These are phyloP conservation scores for Plectrocnemia conspersa DNA, from an alignment of 1,140 invertebrate species.

Conservation along the genomic window DNA sequence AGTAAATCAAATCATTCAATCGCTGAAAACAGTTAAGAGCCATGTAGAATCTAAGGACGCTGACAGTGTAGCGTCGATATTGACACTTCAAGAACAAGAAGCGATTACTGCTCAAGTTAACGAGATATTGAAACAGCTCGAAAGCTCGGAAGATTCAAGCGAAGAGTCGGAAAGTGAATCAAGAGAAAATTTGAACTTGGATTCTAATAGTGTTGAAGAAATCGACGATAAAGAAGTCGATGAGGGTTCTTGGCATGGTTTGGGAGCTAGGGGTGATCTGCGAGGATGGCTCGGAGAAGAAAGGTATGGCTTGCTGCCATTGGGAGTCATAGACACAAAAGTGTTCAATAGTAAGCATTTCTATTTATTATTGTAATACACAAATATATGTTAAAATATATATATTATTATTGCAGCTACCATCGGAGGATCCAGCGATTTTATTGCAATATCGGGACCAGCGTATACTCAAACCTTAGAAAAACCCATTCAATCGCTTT, in stretches of 20 bases:
- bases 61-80: slow-evolving; percentile 29
- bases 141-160: slow-evolving; percentile 17
- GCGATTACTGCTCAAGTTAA: slow-evolving; percentile 30
- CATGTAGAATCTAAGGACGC: slow-evolving; percentile 28
- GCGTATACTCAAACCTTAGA: slow-evolving; percentile 38
- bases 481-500: slow-evolving; percentile 27
- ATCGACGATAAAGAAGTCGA: slow-evolving; percentile 39
- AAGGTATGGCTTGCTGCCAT: slow-evolving; percentile 34
- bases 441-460: slow-evolving; percentile 45
- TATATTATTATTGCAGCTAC: slow-evolving; percentile 23
- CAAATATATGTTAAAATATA: neutral
- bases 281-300: slow-evolving; percentile 36
- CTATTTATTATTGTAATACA: neutral
- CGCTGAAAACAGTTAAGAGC: slow-evolving; percentile 31
- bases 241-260: slow-evolving; percentile 39
- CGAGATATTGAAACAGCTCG: slow-evolving; percentile 27
- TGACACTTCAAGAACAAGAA: slow-evolving; percentile 30
- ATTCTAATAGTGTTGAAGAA: slow-evolving; percentile 35
- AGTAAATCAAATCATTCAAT: slow-evolving; percentile 32
- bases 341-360: slow-evolving; percentile 42
- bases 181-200: slow-evolving; percentile 30
- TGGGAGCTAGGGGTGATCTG: slow-evolving; percentile 45
- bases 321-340: slow-evolving; percentile 49
- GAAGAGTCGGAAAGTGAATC: slow-evolving; percentile 30
- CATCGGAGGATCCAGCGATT: slow-evolving; percentile 35